Evolutionary conservation across 2,888 invertebrate species (phyloP), one percentile per base, ranked within the genome.

Genomic region (Tiliacea aurago): DNA sequence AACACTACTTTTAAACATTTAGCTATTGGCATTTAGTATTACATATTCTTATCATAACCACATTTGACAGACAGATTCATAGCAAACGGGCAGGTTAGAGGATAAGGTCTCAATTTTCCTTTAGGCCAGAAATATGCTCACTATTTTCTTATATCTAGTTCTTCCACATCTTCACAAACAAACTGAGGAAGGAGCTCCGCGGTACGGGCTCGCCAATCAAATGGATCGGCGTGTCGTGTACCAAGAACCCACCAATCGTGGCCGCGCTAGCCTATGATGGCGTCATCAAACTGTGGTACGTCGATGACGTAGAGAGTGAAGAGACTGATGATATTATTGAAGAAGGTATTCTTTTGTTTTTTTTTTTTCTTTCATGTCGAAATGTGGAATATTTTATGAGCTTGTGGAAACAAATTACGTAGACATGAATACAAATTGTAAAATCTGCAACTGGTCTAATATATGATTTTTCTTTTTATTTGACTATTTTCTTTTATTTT

Each of bases 191-290:
- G 65, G 96, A 95, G 72, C 94, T 97, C 65, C 89, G 89, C 0
- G 96, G 96, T 1, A 95, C 96, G 28, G 93, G 89, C 0, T 92
- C 93, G 0, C 88, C 95, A 6, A 93, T 97, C 10, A 94, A 93
- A 59, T 96, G 95, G 92, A 87, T 97, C 7, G 96, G 97, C 4
- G 93, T 88, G 0, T 87, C 97, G 7, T 95, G 97, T 73, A 95
- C 96, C 2, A 87, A 86, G 3, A 93, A 95, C 76, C 96, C 96
- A 7, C 94, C 95, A 1, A 94, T 95, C 41, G 97, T 98, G 69
- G 94, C 97, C 20, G 97, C 97, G 0, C 91, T 97, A 15, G 96
- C 96, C 10, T 92, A 93, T 45, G 96, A 97, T 84, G 97, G 97
- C 0, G 92, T 92, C 37, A 93, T 97, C n/a, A 97, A 97, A 78